Evolutionary conservation across 2,113 vertebrate genomes (phyloP), one percentile per base, ranked within the genome.

Genomic region (Nothobranchius kuhntae): DNA sequence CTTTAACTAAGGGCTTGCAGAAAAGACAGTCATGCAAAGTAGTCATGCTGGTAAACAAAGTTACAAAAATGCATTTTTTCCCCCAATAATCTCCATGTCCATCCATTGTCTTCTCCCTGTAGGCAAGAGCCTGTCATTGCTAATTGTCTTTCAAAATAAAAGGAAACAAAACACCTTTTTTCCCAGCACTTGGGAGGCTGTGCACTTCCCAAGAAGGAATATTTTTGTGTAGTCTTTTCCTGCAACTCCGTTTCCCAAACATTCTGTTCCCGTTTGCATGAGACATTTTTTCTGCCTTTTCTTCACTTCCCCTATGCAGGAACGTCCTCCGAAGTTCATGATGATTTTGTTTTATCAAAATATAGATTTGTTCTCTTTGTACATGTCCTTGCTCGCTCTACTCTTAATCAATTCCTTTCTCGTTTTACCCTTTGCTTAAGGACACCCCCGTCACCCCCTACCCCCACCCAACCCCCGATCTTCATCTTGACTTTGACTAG

Each of bases 1-100:
- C 84, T 92, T 92, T 80, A 92, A 87, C 91, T 91, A 92, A 92
- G 93, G 91, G 91, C 87, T 93, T 90, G 91, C 90, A 91, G 91
- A 91, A 92, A 93, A 90, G 91, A 93, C 91, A 93, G 90, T 93
- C 93, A 94, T 94, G 93, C 93, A 93, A 92, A 92, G 86, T 85
- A 92, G 80, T 93, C 93, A 93, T 93, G 93, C 93, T 93, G 93
- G 93, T 93, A 93, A 92, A 92, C 92, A 93, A 93, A 91, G 89
- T 91, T 92, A 92, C 89, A 94, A 94, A 93, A 93, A 93, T 92
- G 90, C 90, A 92, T 93, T 87, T 80, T 82, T 81, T 82, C 66
- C 59, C 21, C 72, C 45, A 68, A 81, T 89, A 82, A 81, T 85
- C 75, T 83, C 77, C 81, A 73, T 78, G 71, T 83, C 77, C 85